Base-by-base conservation (phyloP, 2,888 invertebrate species). In the Cataglyphis livida region DNA sequence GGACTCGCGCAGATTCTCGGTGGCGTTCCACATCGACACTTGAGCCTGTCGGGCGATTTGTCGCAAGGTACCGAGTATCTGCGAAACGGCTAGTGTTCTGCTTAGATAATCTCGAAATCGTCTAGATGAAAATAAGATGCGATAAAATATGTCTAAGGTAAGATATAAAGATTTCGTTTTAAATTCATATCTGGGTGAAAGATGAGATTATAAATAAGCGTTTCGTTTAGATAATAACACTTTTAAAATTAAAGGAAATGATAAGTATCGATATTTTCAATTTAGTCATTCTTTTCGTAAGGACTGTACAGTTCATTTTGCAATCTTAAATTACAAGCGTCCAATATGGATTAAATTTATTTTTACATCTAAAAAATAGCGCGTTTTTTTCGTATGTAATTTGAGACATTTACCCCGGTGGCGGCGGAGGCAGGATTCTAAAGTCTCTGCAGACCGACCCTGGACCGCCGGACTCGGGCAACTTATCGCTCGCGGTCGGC, bases 21-120 rank as follows among this genome's bases (percentile, higher is more conserved):
- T 12, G 93, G 90, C 9, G 93, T 93, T 68, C 91, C 92, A 68
- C 94, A 94, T 65, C 93, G 93, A 75, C 94, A 94, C 82, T 93
- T 93, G 44, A 92, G 84, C 75, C 92, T 90, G 15, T 94, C 94
- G 57, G 93, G 92, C 25, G 94, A 94, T 79, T 93, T 93, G 81
- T 94, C 93, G 81, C 93, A 93, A 28, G 88, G 85, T 74, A 93
- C 83, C 79, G 92, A 88, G 54, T 93, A 93, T 79, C 93, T 93
- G 85, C 32, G 12, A 28, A 48, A 59, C 10, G 28, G 18, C 41
- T 44, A 44, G 44, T 44, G 18, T 51, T 51, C 51, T 51, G 7
- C 51, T 51, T n/a, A 51, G n/a, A n/a, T n/a, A n/a, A 51, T 51
- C 51, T 51, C 51, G n/a, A 15, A 12, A 15, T 44, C 44, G 44